Conservation (phyloP, 2,888 invertebrate species). For the Athalia cordata region DNA sequence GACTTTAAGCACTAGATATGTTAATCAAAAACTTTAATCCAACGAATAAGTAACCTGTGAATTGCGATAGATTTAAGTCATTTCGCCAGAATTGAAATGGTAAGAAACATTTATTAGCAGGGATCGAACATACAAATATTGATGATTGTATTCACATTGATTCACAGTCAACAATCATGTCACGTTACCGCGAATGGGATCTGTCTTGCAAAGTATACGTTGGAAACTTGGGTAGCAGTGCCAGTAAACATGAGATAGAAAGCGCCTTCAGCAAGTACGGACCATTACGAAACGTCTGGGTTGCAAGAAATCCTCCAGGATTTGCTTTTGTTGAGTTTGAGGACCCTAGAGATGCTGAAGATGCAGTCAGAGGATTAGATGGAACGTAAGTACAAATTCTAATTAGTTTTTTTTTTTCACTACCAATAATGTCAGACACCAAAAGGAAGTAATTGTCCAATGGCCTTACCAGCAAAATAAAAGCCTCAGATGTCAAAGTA, state of each 20-base stretch:
- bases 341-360: constrained; percentile 91
- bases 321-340: constrained; percentile 94
- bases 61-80: not conserved
- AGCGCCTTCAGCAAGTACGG: constrained; percentile 92
- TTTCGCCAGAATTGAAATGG: not conserved
- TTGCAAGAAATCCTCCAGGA: constrained; percentile 94
- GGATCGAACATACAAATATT: not conserved
- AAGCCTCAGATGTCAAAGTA: no score
- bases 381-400: constrained; percentile 80
- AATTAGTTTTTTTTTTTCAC: not conserved
- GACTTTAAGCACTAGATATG: no score
- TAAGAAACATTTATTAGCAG: no score
- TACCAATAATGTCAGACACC: constrained; percentile 9
- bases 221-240: constrained; percentile 92
- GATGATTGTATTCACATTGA: not conserved
- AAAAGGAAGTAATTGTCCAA: not conserved
- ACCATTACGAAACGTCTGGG: constrained; percentile 93
- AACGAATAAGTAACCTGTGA: no score
- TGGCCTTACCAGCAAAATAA: no score
- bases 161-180: constrained; percentile 75
- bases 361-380: constrained; percentile 88
- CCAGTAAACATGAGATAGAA: constrained; percentile 92
- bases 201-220: constrained; percentile 94
- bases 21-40: no score
- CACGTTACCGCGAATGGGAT: constrained; percentile 88